These are phyloP conservation scores for Piscicola geometra DNA, from an alignment of 2,888 invertebrate species.

Conservation along the genomic window DNA sequence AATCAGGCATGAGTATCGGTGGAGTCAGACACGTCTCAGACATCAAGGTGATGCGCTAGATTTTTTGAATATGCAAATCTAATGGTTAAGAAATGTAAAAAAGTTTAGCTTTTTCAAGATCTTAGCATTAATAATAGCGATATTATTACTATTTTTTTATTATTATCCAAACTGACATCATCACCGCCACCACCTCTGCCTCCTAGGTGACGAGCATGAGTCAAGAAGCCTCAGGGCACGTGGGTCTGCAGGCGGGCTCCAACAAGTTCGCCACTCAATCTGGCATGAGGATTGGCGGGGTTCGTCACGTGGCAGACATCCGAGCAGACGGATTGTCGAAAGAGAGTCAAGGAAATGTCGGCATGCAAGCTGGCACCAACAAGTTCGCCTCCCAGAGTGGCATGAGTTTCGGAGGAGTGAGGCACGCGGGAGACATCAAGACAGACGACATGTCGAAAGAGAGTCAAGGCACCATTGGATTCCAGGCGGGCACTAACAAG, in stretches of 20 bases:
- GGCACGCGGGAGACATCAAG: slow-evolving; percentile 52
- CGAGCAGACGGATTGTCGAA: slow-evolving; percentile 48
- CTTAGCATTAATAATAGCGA: too few species aligned
- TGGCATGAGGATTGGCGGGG: slow-evolving; percentile 50
- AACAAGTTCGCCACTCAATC: slow-evolving; percentile 52
- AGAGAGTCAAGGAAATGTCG: slow-evolving; percentile 49
- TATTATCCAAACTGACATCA: too few species aligned
- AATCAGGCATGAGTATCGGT: slow-evolving; percentile 52
- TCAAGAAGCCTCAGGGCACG: slow-evolving; percentile 47
- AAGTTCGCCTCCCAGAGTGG: slow-evolving; percentile 52
- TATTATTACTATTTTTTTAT: too few species aligned
- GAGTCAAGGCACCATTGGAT: slow-evolving; percentile 48
- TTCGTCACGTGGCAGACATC: slow-evolving; percentile 52
- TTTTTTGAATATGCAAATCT: neutral
- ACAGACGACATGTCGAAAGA: slow-evolving; percentile 49
- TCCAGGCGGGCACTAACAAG: slow-evolving; percentile 53
- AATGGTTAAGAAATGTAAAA: slow-evolving; percentile 40
- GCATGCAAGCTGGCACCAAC: slow-evolving; percentile 52
- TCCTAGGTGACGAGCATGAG: slow-evolving; percentile 47
- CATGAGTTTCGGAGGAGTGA: slow-evolving; percentile 50
- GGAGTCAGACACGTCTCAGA: slow-evolving; percentile 52
- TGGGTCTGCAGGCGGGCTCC: slow-evolving; percentile 52
- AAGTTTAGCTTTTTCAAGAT: too few species aligned
- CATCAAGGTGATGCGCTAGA: slow-evolving; percentile 45
- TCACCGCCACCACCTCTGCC: too few species aligned